Evolutionary conservation across 2,113 vertebrate genomes (phyloP), one percentile per base, ranked within the genome.

Genomic region (Callorhinus ursinus): DNA sequence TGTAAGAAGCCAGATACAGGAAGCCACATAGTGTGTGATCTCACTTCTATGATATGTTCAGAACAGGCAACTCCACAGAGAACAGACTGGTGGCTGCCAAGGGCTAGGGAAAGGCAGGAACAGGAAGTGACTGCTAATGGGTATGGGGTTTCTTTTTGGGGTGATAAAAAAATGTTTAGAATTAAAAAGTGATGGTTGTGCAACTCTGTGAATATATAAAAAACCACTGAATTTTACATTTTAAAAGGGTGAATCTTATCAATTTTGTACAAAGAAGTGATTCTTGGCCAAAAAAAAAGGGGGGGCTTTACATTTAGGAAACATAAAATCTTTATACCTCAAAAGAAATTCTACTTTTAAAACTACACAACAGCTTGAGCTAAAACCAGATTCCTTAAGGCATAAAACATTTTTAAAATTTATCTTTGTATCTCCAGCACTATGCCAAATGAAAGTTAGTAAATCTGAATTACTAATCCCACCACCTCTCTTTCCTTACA

Each of bases 311-410:
- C 94, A 72, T 65, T 88, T 59, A 94, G 8, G 46, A 92, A 94
- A 87, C 36, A 76, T 21, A 92, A 93, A 94, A 88, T 33, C 46
- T 77, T 85, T 55, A 85, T 57, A 22, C 5, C 16, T 83, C 10
- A 83, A 86, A 96, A 76, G 74, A 22, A 31, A 19, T 33, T 53
- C 24, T 87, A 82, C 67, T 93, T 97, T 87, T 63, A 89, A 96
- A 98, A 90, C 21, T 79, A 61, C 0, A 80, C 26, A 87, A 90
- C 1, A 81, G 49, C 36, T 90, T 92, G 69, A 86, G 42, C 36
- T 80, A 97, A 92, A 83, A 94, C 63, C 69, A 15, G 15, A 89
- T 87, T 10, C 13, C 55, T 87, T 85, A 95, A 86, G 5, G 31
- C 18, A 92, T 31, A 94, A 74, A 87, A 85, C 9, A 79, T 26